Percentiles rank a stretch among this genome's conserved stretches.
Evolutionary conservation across 1,140 invertebrate genomes (phyloP).

Genomic region (Orussus abietinus): DNA sequence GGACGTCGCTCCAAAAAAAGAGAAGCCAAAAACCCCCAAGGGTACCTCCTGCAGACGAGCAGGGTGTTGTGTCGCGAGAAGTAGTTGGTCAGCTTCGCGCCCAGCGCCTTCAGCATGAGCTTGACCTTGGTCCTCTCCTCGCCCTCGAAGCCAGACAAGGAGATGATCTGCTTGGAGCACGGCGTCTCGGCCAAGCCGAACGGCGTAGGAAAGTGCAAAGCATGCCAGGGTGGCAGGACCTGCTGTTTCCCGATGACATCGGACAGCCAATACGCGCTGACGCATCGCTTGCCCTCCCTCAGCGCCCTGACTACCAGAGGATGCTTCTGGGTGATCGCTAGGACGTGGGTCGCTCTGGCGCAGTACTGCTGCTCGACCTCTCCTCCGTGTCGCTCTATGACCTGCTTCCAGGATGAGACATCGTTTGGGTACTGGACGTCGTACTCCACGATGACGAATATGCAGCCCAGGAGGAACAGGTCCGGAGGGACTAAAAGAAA

Average conservation of each 20-base stretch:
- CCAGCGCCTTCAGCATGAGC: constrained; percentile 77
- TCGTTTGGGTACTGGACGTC: constrained; percentile 61
- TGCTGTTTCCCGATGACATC: constrained; percentile 82
- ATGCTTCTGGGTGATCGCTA: constrained; percentile 85
- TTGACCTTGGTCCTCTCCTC: constrained; percentile 79
- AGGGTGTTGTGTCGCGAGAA: constrained; percentile 72
- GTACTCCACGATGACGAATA: constrained; percentile 82
- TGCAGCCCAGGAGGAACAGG: constrained; percentile 85
- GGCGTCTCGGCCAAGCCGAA: constrained; percentile 64
- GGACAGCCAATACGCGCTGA: constrained; percentile 92
- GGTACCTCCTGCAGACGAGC: constrained; percentile 62
- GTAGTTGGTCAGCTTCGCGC: constrained; percentile 77
- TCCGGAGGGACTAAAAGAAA: constrained; percentile 73
- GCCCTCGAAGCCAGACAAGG: constrained; percentile 80
- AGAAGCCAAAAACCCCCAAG: too few species aligned
- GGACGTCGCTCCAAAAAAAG: too few species aligned
- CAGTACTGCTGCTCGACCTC: constrained; percentile 84
- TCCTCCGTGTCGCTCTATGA: constrained; percentile 83
- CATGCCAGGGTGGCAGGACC: constrained; percentile 85
- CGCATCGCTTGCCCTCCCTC: constrained; percentile 71
- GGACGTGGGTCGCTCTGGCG: constrained; percentile 82
- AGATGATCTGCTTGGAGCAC: constrained; percentile 67
- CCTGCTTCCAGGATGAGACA: constrained; percentile 71
- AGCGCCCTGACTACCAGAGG: constrained; percentile 79
- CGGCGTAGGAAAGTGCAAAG: constrained; percentile 83